phyloP scores from a whole-genome alignment of 2,888 invertebrate species.

The Galerucella nymphaeae region DNA sequence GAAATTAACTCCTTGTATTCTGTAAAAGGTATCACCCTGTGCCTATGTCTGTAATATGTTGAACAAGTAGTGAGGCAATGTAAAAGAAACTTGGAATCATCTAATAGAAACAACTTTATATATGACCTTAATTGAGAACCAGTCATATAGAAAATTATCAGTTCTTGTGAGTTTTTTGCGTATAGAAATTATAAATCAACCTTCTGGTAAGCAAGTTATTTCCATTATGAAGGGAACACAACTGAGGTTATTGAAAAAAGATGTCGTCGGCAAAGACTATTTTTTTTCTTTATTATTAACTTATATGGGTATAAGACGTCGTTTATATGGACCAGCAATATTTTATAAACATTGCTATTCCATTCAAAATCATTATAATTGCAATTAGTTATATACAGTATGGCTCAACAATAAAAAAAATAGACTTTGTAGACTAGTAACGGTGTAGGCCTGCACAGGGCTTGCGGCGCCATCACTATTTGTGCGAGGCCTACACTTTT shows the following conservation, averaged over 20 bases:
- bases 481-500: too few relatives aligned
- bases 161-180: conserved; percentile 25
- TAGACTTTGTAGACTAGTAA: neutral
- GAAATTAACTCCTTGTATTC: neutral
- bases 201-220: conserved; percentile 15
- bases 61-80: conserved; percentile 23
- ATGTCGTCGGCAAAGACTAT: neutral
- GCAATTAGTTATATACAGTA: neutral
- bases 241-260: conserved; percentile 8
- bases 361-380: neutral
- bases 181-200: conserved; percentile 33
- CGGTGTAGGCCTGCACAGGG: too few relatives aligned
- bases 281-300: neutral
- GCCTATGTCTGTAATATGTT: neutral
- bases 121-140: conserved; percentile 37
- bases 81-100: conserved; percentile 25
- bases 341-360: neutral
- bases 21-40: neutral
- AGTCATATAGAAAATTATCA: conserved; percentile 37
- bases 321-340: neutral
- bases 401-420: neutral
- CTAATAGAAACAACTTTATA: conserved; percentile 34
- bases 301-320: conserved; percentile 8
- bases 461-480: too few relatives aligned
- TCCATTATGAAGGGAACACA: conserved; percentile 15